Conservation (phyloP, 2,797 vertebrate species). For the Gallirallus australis region DNA sequence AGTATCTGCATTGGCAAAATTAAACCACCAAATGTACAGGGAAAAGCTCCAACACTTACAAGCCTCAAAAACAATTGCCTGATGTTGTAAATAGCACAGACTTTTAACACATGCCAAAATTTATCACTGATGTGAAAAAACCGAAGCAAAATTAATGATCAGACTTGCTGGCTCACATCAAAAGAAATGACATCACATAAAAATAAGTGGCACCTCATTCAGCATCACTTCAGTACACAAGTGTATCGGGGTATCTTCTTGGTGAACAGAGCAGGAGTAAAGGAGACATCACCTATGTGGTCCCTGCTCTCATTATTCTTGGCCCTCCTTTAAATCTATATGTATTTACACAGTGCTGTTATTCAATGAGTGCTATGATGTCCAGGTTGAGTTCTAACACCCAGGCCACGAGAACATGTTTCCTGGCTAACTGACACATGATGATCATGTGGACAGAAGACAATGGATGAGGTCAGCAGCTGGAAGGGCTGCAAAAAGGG, state of each 20-base stretch:
- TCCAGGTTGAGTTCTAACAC: not conserved
- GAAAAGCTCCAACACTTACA: not conserved
- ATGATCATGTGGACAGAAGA: not conserved
- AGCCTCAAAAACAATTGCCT: not conserved
- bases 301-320: not conserved
- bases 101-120: not conserved
- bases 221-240: not conserved
- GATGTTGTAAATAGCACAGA: not conserved
- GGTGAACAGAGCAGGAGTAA: not conserved
- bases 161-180: not conserved
- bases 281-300: not conserved
- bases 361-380: not conserved
- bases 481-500: not conserved
- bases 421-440: not conserved
- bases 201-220: not conserved
- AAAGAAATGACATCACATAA: not conserved
- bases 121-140: not conserved
- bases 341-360: not conserved
- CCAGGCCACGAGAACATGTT: not conserved
- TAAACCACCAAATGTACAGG: not conserved
- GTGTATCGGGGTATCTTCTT: not conserved
- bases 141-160: fast-evolving
- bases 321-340: not conserved
- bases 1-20: not conserved
- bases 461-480: not conserved